phyloP scores from a whole-genome alignment of 2,113 vertebrate species.

The Cacatua alba region DNA sequence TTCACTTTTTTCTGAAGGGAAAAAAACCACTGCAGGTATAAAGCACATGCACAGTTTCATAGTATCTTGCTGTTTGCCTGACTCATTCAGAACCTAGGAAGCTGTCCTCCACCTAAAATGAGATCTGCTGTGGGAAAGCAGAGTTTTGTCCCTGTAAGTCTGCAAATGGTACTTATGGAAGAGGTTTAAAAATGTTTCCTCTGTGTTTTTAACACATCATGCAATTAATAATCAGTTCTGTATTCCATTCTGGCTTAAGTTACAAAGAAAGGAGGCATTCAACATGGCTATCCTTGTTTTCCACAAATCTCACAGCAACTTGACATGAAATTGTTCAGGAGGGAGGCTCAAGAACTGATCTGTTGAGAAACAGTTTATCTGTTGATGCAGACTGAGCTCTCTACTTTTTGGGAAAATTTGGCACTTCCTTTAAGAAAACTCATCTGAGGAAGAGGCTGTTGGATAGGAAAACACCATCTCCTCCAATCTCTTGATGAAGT shows the following conservation, averaged over 20 bases:
- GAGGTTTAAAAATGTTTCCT: neutral
- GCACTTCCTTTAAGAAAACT: neutral
- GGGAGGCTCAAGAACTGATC: neutral
- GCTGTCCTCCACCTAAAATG: neutral
- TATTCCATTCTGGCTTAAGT: neutral
- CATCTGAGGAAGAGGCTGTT: neutral
- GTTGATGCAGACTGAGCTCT: neutral
- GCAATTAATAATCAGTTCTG: neutral
- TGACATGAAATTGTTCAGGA: neutral
- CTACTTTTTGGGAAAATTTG: neutral
- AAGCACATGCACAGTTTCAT: neutral
- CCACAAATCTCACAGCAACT: neutral
- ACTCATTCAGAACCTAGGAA: neutral
- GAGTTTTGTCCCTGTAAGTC: neutral
- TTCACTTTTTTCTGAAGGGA: neutral
- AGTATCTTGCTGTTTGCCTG: neutral
- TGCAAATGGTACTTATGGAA: neutral
- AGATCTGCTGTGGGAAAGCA: neutral
- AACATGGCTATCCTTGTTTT: neutral
- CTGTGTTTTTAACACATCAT: neutral
- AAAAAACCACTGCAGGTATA: neutral
- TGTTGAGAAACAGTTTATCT: neutral
- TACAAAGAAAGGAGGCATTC: neutral
- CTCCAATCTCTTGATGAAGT: neutral
- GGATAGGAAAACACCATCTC: neutral